Evolutionary conservation across 2,888 invertebrate species (phyloP), one percentile per base, ranked within the genome.

Genomic region (Lymantria monacha): DNA sequence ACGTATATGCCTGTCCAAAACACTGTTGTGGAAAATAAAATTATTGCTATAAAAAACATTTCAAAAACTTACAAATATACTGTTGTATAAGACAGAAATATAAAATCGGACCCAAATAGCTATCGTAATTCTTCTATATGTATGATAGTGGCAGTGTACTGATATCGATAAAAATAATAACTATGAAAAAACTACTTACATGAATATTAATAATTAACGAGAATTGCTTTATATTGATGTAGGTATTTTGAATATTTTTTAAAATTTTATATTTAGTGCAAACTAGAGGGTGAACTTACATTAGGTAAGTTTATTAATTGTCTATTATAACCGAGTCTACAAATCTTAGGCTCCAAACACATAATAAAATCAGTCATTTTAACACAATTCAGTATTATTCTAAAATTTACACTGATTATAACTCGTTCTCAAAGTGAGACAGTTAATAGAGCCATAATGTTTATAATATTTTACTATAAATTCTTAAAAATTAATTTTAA

Each of bases 331-430:
- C 84, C 83, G 79, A 88, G 82, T 83, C 84, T 88, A 88, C 87
- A 83, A 88, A 86, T 87, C 86, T 91, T 89, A 89, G 91, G 88
- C 88, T 85, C 85, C 86, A 82, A 91, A 91, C 89, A 82, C 85
- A 90, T 88, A 88, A 89, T 87, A 87, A 90, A 91, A 91, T 91
- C 91, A 91, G 91, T 91, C 91, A 89, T 90, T 90, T 90, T 83
- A 91, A 91, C 86, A 82, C 79, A 90, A 90, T 87, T 83, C 87
- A 88, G 86, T 88, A 87, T 87, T 76, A 87, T 84, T 85, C 88
- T 89, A 88, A 83, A 88, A 86, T 89, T 73, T 89, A 90, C 88
- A 90, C 86, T 85, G 88, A 89, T 85, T 83, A 80, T 87, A 83
- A 79, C 74, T 83, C 89, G 85, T 87, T 76, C 76, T 80, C 85